Conservation (phyloP, 1,140 invertebrate species). For the Cardiocondyla obscurior region DNA sequence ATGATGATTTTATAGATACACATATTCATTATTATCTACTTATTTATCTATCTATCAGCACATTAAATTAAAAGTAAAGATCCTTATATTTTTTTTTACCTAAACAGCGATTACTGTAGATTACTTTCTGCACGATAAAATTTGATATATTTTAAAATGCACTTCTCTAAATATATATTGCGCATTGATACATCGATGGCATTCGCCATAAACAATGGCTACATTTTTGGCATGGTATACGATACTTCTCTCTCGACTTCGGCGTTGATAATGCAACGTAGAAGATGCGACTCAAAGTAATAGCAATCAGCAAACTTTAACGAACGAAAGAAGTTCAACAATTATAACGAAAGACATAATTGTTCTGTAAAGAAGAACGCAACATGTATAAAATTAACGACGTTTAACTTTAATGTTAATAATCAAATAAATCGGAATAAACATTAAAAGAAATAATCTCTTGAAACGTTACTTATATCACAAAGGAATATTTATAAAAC, state of each 20-base stretch:
- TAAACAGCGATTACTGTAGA: conserved; percentile 10
- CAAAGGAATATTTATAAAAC: not conserved
- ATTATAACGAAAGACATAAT: not conserved
- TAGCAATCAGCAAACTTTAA: conserved; percentile 14
- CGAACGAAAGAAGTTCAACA: conserved; percentile 19
- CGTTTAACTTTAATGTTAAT: not conserved
- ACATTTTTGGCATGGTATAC: not conserved
- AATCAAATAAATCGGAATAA: conserved; percentile 16
- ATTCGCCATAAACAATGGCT: not conserved
- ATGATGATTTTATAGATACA: conserved; percentile 14
- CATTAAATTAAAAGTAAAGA: conserved; percentile 23
- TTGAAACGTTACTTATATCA: not conserved
- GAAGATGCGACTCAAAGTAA: not conserved
- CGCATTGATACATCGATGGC: not conserved
- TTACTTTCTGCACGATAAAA: conserved; percentile 29
- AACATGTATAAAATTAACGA: conserved; percentile 16
- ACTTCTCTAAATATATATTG: conserved; percentile 23
- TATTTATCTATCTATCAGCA: conserved; percentile 23
- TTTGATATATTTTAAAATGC: conserved; percentile 17
- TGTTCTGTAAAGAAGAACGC: conserved; percentile 11
- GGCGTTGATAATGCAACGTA: not conserved
- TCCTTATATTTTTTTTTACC: conserved; percentile 5
- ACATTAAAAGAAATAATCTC: conserved; percentile 1
- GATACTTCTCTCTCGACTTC: not conserved
- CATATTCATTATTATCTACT: conserved; percentile 26